These are phyloP conservation scores for Drosophila robusta DNA, from an alignment of 2,888 invertebrate genomes.

Conservation along the genomic window DNA sequence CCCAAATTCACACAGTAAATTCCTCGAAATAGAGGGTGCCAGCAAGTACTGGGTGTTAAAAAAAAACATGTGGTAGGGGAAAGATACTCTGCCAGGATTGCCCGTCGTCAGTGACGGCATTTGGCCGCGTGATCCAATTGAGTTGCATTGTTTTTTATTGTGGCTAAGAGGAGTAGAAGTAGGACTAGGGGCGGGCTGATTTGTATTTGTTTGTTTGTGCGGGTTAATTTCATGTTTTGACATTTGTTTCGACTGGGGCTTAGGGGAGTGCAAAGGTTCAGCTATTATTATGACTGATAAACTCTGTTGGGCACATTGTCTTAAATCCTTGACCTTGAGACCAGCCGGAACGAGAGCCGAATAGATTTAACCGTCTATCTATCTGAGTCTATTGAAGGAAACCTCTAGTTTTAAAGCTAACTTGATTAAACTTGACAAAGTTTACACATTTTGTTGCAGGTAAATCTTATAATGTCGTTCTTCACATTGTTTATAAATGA, in stretches of 20 bases:
- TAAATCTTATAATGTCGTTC: too few relatives aligned
- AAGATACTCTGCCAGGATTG: conserved; percentile 1
- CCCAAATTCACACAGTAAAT: conserved; percentile 72
- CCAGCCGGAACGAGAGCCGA: too few relatives aligned
- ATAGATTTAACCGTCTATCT: not conserved
- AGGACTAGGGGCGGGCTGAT: not conserved
- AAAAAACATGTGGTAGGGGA: not conserved
- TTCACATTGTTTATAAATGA: too few relatives aligned
- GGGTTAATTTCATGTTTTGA: conserved; percentile 28
- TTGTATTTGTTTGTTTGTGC: conserved; percentile 15
- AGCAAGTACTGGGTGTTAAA: not conserved
- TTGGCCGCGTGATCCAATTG: conserved; percentile 64
- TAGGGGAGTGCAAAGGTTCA: not conserved
- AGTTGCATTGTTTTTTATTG: conserved; percentile 67
- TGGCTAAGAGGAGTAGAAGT: not conserved
- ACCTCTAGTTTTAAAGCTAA: too few relatives aligned
- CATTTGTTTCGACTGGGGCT: conserved; percentile 25
- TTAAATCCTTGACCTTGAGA: not conserved
- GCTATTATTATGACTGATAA: not conserved
- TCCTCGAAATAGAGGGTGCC: not conserved
- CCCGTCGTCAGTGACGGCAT: conserved; percentile 3
- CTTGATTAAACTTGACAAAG: too few relatives aligned
- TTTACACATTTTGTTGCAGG: too few relatives aligned
- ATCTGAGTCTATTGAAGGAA: too few relatives aligned
- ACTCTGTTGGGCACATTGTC: not conserved